A percentile compares a stretch with the other conserved stretches of the same genome.
phyloP scores from a whole-genome alignment of 2,888 invertebrate species.

The Mesorhabditis spiculigera region DNA sequence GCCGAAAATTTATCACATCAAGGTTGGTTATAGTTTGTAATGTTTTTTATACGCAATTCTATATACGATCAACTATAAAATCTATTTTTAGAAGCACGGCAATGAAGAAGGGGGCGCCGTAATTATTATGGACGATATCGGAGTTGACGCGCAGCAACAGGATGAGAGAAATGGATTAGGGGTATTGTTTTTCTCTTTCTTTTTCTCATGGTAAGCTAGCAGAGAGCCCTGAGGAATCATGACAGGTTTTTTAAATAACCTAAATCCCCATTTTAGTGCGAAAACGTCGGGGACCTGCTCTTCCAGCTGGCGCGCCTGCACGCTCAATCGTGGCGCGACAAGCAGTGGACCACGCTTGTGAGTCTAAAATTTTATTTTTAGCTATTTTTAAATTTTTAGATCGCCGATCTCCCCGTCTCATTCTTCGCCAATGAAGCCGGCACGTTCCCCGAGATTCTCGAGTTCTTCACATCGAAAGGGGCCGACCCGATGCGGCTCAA shows the following conservation, averaged over 20 bases:
- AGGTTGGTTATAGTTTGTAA: constrained; percentile 18
- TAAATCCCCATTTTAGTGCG: constrained; percentile 27
- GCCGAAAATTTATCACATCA: constrained; percentile 47
- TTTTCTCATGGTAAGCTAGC: too few relatives aligned
- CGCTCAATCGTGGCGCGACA: constrained; percentile 37
- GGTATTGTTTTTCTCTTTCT: neutral
- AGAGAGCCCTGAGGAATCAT: too few relatives aligned
- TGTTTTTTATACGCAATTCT: neutral
- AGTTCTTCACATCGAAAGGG: constrained; percentile 33
- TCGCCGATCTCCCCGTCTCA: constrained; percentile 35
- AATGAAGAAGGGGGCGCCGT: constrained; percentile 37
- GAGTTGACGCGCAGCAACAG: constrained; percentile 36
- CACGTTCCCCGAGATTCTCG: constrained; percentile 30
- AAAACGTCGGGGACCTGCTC: constrained; percentile 42
- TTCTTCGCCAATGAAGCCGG: constrained; percentile 33
- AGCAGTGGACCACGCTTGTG: constrained; percentile 46
- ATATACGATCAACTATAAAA: neutral
- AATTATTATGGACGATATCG: constrained; percentile 51
- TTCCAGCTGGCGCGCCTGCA: constrained; percentile 45
- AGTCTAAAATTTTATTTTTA: constrained; percentile 6
- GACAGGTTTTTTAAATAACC: too few relatives aligned
- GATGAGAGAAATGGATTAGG: constrained; percentile 30
- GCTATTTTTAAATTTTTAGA: constrained; percentile 13
- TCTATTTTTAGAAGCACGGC: constrained; percentile 21
- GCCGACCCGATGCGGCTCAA: constrained; percentile 19